Base-by-base conservation (phyloP, 2,113 vertebrate species). In the Atrichornis clamosus region DNA sequence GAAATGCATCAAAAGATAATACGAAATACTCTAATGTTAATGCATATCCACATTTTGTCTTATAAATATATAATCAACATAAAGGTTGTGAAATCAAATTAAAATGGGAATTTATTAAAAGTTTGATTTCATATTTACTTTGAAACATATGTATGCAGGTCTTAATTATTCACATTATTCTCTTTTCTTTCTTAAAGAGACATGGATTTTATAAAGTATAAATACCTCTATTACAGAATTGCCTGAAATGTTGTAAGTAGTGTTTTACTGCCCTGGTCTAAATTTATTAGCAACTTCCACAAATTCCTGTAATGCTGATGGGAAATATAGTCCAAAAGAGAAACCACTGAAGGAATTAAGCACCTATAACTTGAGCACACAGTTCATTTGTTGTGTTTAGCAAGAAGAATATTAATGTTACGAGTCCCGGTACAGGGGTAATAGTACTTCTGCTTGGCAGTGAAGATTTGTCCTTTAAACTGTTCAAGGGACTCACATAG, bases 391-490 rank as follows among this genome's bases (percentile, higher is more conserved):
- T 37, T 78, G 16, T 63, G 20, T 91, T 68, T 76, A 87, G 64
- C 26, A 35, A 42, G 58, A 64, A 84, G 37, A 74, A 56, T 87
- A 69, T 84, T 64, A 69, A 58, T 82, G 44, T 32, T 79, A 41
- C 1, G 5, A 52, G 21, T 65, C 42, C 27, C 69, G 23, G 37
- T 87, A 69, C 32, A 44, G n/a, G 50, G 62, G 28, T 58, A 49
- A 74, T 23, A 58, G 53, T 60, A 42, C 18, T 73, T 79, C 41
- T 80, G 23, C 28, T 47, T 93, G 86, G 62, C 53, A 88, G 46
- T n/a, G 59, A 46, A 76, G 67, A 23, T 83, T 91, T 94, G 76
- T 91, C 87, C 87, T 96, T 95, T 69, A 87, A 37, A 67, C 50
- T 73, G 19, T 79, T 39, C 53, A 69, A 87, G 46, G 58, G 56